These are phyloP conservation scores for Aurelia aurita complex sp. Pacific DNA, from an alignment of 30 jellyfish, hydroid and myxozoan genomes.

Conservation along the genomic window DNA sequence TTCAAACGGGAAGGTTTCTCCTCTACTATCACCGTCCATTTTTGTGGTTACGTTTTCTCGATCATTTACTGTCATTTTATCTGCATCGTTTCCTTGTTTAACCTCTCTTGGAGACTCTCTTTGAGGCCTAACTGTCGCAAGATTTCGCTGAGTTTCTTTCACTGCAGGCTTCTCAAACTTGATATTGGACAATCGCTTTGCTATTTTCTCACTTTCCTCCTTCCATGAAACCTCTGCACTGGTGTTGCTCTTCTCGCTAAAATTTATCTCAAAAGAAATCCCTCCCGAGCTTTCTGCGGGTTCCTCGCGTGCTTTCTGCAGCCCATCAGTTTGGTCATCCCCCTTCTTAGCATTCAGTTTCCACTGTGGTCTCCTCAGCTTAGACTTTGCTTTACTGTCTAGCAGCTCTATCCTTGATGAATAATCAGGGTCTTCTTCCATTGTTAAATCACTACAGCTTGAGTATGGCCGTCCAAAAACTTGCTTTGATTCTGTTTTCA, in stretches of 20 bases:
- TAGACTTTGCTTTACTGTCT: not conserved
- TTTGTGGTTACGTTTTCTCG: too few species aligned
- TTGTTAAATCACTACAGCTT: conserved; percentile 53
- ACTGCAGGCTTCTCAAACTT: conserved; percentile 27
- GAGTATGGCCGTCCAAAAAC: conserved; percentile 64
- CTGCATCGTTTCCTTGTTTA: too few species aligned
- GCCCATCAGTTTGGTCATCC: conserved; percentile 18
- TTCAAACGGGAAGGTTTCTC: too few species aligned
- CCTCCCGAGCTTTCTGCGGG: conserved; percentile 10
- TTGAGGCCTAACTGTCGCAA: too few species aligned
- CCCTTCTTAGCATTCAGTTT: conserved; percentile 4
- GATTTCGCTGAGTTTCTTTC: too few species aligned
- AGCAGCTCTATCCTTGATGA: not conserved
- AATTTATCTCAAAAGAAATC: conserved; percentile 6
- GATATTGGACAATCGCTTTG: conserved; percentile 22
- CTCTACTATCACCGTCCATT: too few species aligned
- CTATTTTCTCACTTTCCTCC: conserved; percentile 60
- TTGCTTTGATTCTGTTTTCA: conserved; percentile 68
- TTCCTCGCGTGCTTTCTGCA: not conserved
- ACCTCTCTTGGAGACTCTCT: too few species aligned
- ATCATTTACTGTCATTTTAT: too few species aligned
- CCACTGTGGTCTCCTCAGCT: not conserved
- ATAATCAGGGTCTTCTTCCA: conserved; percentile 16
- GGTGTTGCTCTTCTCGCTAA: not conserved
- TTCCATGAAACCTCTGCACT: conserved; percentile 39